Evolutionary conservation across 1,140 invertebrate genomes (phyloP).

Genomic region (Micrasema minimum): DNA sequence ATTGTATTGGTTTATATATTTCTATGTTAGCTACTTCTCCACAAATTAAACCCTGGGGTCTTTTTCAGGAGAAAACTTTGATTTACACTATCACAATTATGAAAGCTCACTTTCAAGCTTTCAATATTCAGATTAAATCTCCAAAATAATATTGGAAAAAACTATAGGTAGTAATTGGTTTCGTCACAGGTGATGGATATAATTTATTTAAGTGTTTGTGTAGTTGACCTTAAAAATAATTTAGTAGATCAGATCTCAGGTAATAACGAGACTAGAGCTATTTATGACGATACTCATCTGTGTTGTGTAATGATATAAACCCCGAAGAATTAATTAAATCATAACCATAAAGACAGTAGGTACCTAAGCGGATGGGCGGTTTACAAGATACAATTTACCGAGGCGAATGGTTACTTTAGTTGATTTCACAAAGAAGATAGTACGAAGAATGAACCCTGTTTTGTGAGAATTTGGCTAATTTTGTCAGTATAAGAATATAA

Average conservation of each 20-base stretch:
- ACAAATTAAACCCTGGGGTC: conserved; percentile 43
- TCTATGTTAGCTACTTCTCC: conserved; percentile 19
- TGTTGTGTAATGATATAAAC: conserved; percentile 9
- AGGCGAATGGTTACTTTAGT: conserved; percentile 13
- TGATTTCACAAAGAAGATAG: conserved; percentile 27
- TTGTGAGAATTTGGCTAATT: conserved; percentile 31
- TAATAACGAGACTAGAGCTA: conserved; percentile 9
- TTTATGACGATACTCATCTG: conserved; percentile 20
- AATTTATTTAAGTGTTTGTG: too few relatives aligned
- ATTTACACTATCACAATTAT: conserved; percentile 31
- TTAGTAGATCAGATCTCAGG: background rate
- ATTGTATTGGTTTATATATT: conserved; percentile 17
- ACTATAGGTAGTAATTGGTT: too few relatives aligned
- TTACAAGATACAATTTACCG: conserved; percentile 21
- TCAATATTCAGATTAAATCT: too few relatives aligned
- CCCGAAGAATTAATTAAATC: conserved; percentile 26
- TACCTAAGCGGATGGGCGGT: conserved; percentile 26
- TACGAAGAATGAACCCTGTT: conserved; percentile 16
- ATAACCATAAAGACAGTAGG: conserved; percentile 36
- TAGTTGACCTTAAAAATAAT: background rate
- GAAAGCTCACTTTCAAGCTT: background rate
- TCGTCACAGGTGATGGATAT: too few relatives aligned
- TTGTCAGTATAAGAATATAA: conserved; percentile 28
- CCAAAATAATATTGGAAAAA: too few relatives aligned
- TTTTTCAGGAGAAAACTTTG: conserved; percentile 29